phyloP scores from a whole-genome alignment of 2,888 invertebrate species.

The Ceraclea dissimilis region DNA sequence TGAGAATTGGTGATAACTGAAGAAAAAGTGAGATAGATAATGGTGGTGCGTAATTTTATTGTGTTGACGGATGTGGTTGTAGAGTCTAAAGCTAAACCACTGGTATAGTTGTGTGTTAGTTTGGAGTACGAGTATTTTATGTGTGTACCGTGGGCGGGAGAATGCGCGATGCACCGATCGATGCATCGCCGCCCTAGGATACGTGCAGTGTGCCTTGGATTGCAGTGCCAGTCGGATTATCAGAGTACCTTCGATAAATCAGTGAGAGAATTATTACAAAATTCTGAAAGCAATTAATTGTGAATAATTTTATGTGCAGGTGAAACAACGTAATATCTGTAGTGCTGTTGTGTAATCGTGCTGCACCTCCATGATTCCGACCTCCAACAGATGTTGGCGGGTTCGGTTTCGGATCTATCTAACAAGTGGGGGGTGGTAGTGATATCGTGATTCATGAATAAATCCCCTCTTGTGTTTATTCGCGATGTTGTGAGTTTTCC shows the following conservation, averaged over 20 bases:
- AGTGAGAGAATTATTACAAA: not conserved
- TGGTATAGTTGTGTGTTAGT: not conserved
- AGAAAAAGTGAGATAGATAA: not conserved
- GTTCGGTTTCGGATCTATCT: slow-evolving; percentile 7
- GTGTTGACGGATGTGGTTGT: slow-evolving; percentile 4
- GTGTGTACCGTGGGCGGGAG: slow-evolving; percentile 23
- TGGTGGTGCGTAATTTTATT: not conserved
- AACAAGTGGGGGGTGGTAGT: slow-evolving; percentile 25
- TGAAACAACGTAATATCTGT: not conserved
- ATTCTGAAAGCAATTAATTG: not conserved
- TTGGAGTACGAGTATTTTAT: not conserved
- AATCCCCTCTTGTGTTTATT: slow-evolving; percentile 6
- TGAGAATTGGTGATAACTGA: not conserved
- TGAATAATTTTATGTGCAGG: not conserved
- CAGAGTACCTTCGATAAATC: not conserved
- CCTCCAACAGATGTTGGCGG: slow-evolving; percentile 12
- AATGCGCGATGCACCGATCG: slow-evolving; percentile 19
- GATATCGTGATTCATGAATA: slow-evolving; percentile 15
- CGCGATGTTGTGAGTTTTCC: slow-evolving; percentile 16
- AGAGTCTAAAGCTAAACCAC: not conserved
- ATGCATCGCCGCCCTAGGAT: slow-evolving; percentile 17
- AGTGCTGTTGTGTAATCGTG: not conserved
- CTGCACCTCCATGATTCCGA: not conserved
- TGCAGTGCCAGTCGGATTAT: slow-evolving; percentile 20
- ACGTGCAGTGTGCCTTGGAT: slow-evolving; percentile 20